phyloP scores from a whole-genome alignment of 2,888 invertebrate genomes.

The Caenorhabditis becei region DNA sequence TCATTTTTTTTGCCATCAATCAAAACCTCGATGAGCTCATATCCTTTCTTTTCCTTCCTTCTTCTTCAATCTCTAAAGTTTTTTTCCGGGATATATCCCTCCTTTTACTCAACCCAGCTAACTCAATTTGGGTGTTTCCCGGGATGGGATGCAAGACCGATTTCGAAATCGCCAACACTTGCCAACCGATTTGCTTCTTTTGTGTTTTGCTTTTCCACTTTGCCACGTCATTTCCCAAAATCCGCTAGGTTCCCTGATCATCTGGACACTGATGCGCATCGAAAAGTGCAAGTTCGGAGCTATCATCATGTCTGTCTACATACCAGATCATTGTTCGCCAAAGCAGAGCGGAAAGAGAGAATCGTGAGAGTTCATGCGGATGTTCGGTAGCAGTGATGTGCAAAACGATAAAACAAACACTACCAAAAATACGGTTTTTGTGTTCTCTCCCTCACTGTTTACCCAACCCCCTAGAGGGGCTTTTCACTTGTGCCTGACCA shows the following conservation, averaged over 20 bases:
- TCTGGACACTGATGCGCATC: neutral
- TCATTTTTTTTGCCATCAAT: no score
- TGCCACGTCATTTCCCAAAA: neutral
- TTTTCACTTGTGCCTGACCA: slow-evolving; percentile 38
- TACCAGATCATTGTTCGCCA: slow-evolving; percentile 22
- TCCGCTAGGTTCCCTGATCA: neutral
- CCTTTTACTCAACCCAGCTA: slow-evolving; percentile 57
- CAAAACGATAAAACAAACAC: slow-evolving; percentile 58
- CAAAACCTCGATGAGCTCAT: no score
- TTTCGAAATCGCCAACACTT: slow-evolving; percentile 55
- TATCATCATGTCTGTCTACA: slow-evolving; percentile 16
- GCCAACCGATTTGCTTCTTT: neutral
- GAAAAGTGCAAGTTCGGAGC: slow-evolving; percentile 1
- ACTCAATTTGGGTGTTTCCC: slow-evolving; percentile 63
- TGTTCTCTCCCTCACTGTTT: slow-evolving; percentile 27
- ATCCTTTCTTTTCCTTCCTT: slow-evolving; percentile 8
- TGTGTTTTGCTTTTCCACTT: neutral
- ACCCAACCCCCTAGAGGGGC: slow-evolving; percentile 23
- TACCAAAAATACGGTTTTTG: slow-evolving; percentile 57
- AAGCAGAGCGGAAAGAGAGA: slow-evolving; percentile 14
- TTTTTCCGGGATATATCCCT: slow-evolving; percentile 46
- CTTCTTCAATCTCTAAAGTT: slow-evolving; percentile 39
- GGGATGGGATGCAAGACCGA: slow-evolving; percentile 42
- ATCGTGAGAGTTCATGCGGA: slow-evolving; percentile 55
- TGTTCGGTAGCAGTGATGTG: slow-evolving; percentile 58